phyloP scores from a whole-genome alignment of 2,113 vertebrate genomes.

The Coracopsis vasa region DNA sequence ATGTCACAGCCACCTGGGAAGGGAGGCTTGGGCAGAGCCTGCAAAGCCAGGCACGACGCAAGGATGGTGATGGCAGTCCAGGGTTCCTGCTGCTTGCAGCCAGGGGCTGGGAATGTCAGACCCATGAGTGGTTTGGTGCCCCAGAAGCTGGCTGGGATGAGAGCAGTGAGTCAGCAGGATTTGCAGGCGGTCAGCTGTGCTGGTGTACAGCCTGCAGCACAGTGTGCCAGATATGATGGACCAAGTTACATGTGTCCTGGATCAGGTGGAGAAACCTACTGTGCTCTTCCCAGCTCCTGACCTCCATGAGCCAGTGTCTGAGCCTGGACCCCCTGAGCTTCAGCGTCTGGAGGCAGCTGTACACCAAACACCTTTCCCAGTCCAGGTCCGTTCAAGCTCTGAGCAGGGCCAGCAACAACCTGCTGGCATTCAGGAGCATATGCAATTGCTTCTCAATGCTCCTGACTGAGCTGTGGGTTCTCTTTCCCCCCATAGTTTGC shows the following conservation, averaged over 20 bases:
- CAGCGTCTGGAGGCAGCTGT: slow-evolving; percentile 93
- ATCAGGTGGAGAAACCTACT: background rate
- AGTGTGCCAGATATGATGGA: background rate
- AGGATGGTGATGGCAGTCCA: accelerated
- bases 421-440: accelerated
- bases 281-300: slow-evolving; percentile 78
- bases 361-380: slow-evolving; percentile 90
- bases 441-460: background rate
- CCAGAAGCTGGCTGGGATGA: background rate
- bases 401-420: background rate
- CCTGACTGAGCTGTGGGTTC: accelerated
- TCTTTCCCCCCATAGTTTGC: slow-evolving; percentile 73
- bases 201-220: accelerated
- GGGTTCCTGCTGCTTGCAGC: accelerated
- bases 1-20: background rate
- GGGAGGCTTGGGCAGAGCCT: background rate
- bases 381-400: slow-evolving; percentile 80
- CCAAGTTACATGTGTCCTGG: background rate
- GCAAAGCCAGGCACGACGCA: background rate
- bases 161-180: background rate
- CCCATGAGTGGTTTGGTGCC: accelerated
- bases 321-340: slow-evolving; percentile 85
- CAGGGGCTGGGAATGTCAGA: accelerated
- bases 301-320: slow-evolving; percentile 89
- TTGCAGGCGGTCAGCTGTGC: too few species aligned